Percentiles rank a stretch among this genome's conserved stretches.
Conservation (phyloP, 2,888 invertebrate species). For the Empis stercorea region DNA sequence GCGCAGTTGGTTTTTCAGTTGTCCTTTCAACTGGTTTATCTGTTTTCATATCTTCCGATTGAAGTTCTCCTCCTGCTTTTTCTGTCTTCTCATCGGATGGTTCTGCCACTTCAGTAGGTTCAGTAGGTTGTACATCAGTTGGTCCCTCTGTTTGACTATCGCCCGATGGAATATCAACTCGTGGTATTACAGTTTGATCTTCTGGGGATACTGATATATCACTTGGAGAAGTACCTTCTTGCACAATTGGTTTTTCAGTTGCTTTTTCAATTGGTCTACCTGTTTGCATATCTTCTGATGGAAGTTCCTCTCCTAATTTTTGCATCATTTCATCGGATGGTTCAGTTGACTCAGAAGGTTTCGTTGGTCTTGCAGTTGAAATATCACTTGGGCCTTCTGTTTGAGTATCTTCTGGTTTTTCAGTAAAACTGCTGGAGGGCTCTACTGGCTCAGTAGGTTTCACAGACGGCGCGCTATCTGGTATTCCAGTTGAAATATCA, state of each 20-base stretch:
- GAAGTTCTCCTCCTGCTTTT: not conserved
- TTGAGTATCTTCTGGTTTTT: not conserved
- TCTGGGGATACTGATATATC: too few relatives aligned
- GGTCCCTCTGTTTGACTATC: not conserved
- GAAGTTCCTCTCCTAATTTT: not conserved
- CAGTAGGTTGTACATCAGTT: not conserved
- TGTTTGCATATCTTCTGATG: not conserved
- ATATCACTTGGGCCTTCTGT: not conserved
- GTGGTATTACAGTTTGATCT: too few relatives aligned
- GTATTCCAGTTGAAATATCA: too few relatives aligned
- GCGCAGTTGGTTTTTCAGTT: not conserved
- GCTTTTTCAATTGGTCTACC: constrained; percentile 4
- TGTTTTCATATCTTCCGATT: not conserved
- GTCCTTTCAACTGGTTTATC: not conserved
- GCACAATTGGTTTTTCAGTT: too few relatives aligned
- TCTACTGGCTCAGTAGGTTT: too few relatives aligned
- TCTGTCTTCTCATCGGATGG: constrained; percentile 10
- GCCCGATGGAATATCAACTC: not conserved
- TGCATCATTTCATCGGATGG: constrained; percentile 1
- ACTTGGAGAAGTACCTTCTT: too few relatives aligned
- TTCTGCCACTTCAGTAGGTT: not conserved
- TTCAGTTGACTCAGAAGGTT: constrained; percentile 1
- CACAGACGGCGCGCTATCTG: too few relatives aligned
- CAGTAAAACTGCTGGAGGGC: too few relatives aligned
- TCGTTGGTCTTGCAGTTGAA: constrained; percentile 6